phyloP scores from a whole-genome alignment of 35 echinoderm and acorn worm genomes.

The Patiria miniata region DNA sequence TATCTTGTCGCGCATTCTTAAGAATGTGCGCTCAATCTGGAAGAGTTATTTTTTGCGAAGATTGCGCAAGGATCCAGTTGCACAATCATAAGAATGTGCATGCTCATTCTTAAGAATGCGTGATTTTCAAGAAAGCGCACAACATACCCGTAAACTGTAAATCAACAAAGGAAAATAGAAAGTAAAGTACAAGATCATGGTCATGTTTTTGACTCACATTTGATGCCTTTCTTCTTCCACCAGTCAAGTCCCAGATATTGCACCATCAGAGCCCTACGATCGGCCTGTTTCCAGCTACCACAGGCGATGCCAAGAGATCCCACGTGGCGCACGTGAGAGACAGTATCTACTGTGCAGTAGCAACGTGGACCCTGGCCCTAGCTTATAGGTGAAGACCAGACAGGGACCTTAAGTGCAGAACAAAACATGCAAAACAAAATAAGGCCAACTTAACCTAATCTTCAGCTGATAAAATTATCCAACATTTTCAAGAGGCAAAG shows the following conservation, averaged over 20 bases:
- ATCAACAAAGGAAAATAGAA: too few species aligned
- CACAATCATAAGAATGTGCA: too few species aligned
- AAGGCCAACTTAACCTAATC: background rate
- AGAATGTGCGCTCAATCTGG: too few species aligned
- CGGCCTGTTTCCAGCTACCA: constrained; percentile 75
- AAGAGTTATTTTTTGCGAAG: too few species aligned
- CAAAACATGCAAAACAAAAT: background rate
- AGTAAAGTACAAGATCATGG: too few species aligned
- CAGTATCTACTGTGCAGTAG: constrained; percentile 87
- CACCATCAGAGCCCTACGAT: constrained; percentile 81
- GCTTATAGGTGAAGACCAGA: constrained; percentile 73
- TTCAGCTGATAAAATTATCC: background rate
- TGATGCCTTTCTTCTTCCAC: background rate
- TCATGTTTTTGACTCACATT: too few species aligned
- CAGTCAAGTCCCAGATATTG: constrained; percentile 88
- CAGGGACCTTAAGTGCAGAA: too few species aligned
- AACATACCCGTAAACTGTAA: too few species aligned
- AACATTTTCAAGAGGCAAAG: constrained; percentile 6
- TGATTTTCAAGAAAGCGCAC: too few species aligned
- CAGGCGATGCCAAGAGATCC: constrained; percentile 39
- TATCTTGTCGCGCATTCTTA: too few species aligned
- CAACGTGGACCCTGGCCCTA: constrained; percentile 79
- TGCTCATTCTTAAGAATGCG: too few species aligned
- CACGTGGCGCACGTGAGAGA: constrained; percentile 79
- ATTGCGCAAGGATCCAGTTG: too few species aligned